Percentiles rank a stretch among this genome's conserved stretches.
These are phyloP conservation scores for Chaetops frenatus DNA, from an alignment of 2,113 vertebrate species.

Conservation along the genomic window DNA sequence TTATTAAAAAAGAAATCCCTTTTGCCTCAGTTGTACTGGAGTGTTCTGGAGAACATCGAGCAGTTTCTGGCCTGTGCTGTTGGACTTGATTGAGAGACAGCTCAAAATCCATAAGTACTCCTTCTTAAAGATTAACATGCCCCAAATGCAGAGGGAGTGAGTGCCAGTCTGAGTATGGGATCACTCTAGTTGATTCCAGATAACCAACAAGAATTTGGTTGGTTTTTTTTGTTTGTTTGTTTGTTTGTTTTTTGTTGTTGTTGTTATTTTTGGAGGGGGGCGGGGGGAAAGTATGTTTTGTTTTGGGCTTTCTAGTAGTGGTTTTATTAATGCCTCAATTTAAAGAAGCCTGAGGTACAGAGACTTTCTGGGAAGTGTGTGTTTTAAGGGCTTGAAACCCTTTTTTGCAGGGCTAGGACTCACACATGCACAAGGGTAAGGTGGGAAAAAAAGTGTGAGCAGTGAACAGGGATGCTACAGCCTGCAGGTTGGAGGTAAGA, in stretches of 20 bases:
- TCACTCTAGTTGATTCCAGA: background rate
- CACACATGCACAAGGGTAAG: too few species aligned
- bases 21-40: background rate
- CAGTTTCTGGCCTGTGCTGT: background rate
- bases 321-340: background rate
- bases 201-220: background rate
- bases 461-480: background rate
- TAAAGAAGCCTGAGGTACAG: background rate
- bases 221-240: too few species aligned
- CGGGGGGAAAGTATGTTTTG: rapidly evolving
- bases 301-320: background rate
- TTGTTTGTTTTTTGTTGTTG: too few species aligned
- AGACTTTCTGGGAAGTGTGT: background rate
- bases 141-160: background rate
- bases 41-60: background rate
- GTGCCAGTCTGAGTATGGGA: background rate
- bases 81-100: background rate
- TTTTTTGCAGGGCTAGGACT: background rate
- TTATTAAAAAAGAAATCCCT: background rate
- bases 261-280: rapidly evolving
- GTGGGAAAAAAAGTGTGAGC: background rate
- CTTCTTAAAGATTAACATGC: background rate
- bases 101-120: background rate
- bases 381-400: background rate
- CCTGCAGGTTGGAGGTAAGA: background rate